Base-by-base conservation (phyloP, 35 echinoderm and acorn worm genomes). In the Lytechinus pictus region DNA sequence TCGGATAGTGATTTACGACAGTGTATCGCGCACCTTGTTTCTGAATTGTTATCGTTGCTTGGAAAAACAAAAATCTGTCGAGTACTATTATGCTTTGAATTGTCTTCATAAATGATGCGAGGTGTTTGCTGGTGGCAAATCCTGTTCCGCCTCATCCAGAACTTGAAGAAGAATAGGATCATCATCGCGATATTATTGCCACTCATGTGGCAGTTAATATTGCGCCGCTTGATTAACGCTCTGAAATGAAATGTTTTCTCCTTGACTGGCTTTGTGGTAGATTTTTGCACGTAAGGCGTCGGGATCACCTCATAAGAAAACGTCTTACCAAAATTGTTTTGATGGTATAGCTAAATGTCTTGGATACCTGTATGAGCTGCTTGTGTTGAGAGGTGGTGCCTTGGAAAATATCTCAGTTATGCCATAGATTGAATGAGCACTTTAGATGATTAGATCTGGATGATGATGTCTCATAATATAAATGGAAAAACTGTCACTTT, bases 241-340 rank as follows among this genome's bases (percentile, higher is more conserved):
- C 21, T 79, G 66, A 24, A 79, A 79, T 79, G 66, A 79, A 79
- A 79, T 79, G 66, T 79, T 79, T 79, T 79, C 66, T 79, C 66
- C 66, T 79, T 79, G 66, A 24, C 66, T 79, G 66, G 66, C 66
- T 79, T 7, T 79, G 66, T 24, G 16, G 66, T 24, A 24, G 21
- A 1, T 24, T 5, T 14, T 24, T 14, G 16, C 66, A 79, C 21
- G 66, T 5, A 79, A 79, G 16, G 66, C 14, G 66, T 79, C 66
- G 7, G 21, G 16, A 79, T 79, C 66, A 79, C 66, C 66, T 79
- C 21, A 79, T 79, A 79, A 58, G 56, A 58, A 58, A 44, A 19
- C 66, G 7, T 79, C 19, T 79, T 79, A 24, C 19, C 3, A 79
- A 16, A 79, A 79, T 24, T 5, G 16, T 24, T 79, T 79, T 79